phyloP scores from a whole-genome alignment of 23 tunicate genomes.

The Aplidium turbinatum region DNA sequence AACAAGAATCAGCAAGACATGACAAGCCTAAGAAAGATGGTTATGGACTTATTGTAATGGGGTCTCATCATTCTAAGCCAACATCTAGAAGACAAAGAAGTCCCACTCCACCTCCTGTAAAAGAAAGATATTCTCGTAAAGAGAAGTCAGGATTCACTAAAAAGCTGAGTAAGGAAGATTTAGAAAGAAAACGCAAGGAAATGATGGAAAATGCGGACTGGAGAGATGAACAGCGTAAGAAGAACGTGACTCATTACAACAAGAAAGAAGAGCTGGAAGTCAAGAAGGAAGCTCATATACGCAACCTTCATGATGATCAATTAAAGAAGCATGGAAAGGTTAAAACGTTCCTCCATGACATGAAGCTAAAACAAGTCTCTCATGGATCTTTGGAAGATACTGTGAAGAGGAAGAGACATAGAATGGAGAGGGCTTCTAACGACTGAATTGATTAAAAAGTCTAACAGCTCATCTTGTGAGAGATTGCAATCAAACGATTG shows the following conservation, averaged over 20 bases:
- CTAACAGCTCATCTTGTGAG: too few species aligned
- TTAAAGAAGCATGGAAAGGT: slow-evolving; percentile 55
- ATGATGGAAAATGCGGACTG: slow-evolving; percentile 85
- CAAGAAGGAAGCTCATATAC: slow-evolving; percentile 50
- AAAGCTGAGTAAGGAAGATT: slow-evolving; percentile 58
- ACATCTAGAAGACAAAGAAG: slow-evolving; percentile 4
- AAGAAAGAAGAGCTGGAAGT: slow-evolving; percentile 51
- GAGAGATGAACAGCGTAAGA: slow-evolving; percentile 69
- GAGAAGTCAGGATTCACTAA: slow-evolving; percentile 67
- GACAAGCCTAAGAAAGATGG: slow-evolving; percentile 16
- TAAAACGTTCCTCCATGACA: slow-evolving; percentile 81
- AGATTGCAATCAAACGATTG: neutral
- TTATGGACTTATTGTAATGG: slow-evolving; percentile 44
- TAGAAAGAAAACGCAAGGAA: slow-evolving; percentile 71
- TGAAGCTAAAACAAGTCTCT: slow-evolving; percentile 65
- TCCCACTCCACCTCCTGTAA: slow-evolving; percentile 54
- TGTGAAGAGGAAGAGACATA: slow-evolving; percentile 70
- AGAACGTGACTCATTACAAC: slow-evolving; percentile 50
- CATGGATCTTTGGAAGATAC: slow-evolving; percentile 77
- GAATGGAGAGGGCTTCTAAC: slow-evolving; percentile 26
- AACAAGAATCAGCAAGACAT: slow-evolving; percentile 1
- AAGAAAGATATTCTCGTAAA: slow-evolving; percentile 48
- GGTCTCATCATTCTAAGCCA: slow-evolving; percentile 12
- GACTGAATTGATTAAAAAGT: slow-evolving; percentile 4
- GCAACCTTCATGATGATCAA: slow-evolving; percentile 22